These are phyloP conservation scores for Lampris incognitus DNA, from an alignment of 2,113 vertebrate genomes.

Conservation along the genomic window DNA sequence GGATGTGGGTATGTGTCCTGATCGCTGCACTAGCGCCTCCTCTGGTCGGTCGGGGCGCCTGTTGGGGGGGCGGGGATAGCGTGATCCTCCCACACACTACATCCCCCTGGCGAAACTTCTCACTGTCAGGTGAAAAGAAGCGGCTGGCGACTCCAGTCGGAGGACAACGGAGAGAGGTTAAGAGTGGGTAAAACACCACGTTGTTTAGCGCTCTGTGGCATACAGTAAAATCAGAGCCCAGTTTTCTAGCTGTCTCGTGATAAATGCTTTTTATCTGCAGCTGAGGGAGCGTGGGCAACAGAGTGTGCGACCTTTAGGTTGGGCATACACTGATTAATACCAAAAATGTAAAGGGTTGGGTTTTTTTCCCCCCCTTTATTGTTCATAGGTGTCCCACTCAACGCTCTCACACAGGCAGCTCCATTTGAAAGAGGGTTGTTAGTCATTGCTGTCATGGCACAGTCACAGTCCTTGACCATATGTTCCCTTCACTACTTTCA, in stretches of 20 bases:
- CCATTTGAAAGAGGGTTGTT: conserved; percentile 17
- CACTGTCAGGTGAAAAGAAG: too few species aligned
- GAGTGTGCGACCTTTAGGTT: neutral
- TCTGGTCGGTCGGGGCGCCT: too few species aligned
- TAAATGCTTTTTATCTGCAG: neutral
- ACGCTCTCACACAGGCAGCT: neutral
- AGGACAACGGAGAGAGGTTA: too few species aligned
- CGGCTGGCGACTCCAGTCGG: too few species aligned
- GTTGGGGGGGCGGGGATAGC: too few species aligned
- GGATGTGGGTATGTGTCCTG: too few species aligned
- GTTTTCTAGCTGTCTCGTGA: neutral
- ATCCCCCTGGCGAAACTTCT: too few species aligned
- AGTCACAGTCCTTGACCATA: conserved; percentile 35
- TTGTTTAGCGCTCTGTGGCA: too few species aligned
- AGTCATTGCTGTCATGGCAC: conserved; percentile 16
- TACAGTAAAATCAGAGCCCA: neutral
- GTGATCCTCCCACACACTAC: too few species aligned
- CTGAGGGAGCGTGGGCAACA: neutral
- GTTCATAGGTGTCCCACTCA: neutral
- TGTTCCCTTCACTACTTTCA: neutral
- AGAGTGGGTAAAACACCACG: too few species aligned
- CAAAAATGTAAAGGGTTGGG: neutral
- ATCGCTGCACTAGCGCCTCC: too few species aligned
- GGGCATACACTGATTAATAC: neutral
- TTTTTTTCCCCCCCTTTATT: neutral